Conservation (phyloP, 92 coral and sea anemone species). For the Parazoanthus atlanticus region DNA sequence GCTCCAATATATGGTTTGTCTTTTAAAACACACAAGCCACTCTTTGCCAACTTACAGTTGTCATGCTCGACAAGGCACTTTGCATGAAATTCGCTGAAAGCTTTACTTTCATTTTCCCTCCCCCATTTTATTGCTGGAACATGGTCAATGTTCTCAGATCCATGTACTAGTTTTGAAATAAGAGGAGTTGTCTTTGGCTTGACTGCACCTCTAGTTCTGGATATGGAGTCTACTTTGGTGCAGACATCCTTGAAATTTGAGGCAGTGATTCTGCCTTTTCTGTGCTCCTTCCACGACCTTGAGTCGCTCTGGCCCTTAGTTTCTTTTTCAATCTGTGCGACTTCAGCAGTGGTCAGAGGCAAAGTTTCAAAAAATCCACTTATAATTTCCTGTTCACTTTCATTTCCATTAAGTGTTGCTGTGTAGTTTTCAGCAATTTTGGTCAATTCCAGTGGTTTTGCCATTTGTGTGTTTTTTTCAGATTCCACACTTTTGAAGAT, state of each 20-base stretch:
- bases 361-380: too few relatives aligned
- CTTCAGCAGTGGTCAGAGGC: too few relatives aligned
- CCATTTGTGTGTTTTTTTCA: too few relatives aligned
- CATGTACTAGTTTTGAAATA: slow-evolving; percentile 31
- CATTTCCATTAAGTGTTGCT: too few relatives aligned
- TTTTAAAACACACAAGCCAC: slow-evolving; percentile 48
- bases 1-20: too few relatives aligned
- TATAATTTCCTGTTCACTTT: too few relatives aligned
- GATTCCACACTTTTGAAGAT: too few relatives aligned
- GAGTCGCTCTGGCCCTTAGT: too few relatives aligned
- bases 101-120: slow-evolving; percentile 43
- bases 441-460: too few relatives aligned
- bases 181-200: slow-evolving; percentile 55
- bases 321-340: too few relatives aligned
- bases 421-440: too few relatives aligned
- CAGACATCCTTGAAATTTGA: slow-evolving; percentile 48
- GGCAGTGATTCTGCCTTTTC: slow-evolving; percentile 52
- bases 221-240: slow-evolving; percentile 43
- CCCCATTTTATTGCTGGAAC: slow-evolving; percentile 59
- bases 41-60: slow-evolving; percentile 30
- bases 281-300: too few relatives aligned
- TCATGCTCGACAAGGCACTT: slow-evolving; percentile 27
- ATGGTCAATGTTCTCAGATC: slow-evolving; percentile 42
- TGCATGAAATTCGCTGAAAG: slow-evolving; percentile 33
- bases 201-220: slow-evolving; percentile 41